Percentiles rank a stretch among this genome's conserved stretches.
phyloP scores from a whole-genome alignment of 2,113 vertebrate genomes.

The Equus przewalskii region DNA sequence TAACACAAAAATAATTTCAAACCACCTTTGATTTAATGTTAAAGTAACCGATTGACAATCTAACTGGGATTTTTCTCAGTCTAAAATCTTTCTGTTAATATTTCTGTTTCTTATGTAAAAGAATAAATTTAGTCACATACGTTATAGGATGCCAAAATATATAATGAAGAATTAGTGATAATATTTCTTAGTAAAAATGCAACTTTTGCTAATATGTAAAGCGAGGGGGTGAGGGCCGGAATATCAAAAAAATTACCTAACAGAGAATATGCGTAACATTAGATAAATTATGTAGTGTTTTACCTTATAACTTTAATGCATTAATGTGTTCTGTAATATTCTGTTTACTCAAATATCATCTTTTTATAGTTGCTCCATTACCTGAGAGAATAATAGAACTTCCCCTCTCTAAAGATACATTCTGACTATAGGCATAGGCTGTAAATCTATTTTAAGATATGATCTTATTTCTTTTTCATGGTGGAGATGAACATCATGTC shows the following conservation, averaged over 20 bases:
- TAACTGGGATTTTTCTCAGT: not conserved
- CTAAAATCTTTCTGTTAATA: not conserved
- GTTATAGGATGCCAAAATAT: not conserved
- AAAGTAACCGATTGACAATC: not conserved
- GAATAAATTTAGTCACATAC: not conserved
- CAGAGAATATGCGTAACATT: not conserved
- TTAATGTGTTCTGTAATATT: not conserved
- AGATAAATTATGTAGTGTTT: not conserved
- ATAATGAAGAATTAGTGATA: not conserved
- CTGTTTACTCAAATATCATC: not conserved
- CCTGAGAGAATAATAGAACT: not conserved
- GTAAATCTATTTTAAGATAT: not conserved
- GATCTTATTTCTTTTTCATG: not conserved
- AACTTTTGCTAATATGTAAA: not conserved
- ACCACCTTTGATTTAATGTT: not conserved
- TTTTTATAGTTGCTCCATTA: not conserved
- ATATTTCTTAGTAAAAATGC: not conserved
- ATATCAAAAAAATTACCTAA: not conserved
- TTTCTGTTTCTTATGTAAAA: not conserved
- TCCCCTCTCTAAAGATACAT: not conserved
- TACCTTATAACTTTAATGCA: not conserved
- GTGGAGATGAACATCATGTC: not conserved
- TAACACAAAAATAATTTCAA: not conserved
- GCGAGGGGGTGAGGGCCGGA: not conserved
- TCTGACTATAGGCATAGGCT: not conserved